Evolutionary conservation across 1,140 invertebrate species (phyloP).

Genomic region (Drosophila yakuba): DNA sequence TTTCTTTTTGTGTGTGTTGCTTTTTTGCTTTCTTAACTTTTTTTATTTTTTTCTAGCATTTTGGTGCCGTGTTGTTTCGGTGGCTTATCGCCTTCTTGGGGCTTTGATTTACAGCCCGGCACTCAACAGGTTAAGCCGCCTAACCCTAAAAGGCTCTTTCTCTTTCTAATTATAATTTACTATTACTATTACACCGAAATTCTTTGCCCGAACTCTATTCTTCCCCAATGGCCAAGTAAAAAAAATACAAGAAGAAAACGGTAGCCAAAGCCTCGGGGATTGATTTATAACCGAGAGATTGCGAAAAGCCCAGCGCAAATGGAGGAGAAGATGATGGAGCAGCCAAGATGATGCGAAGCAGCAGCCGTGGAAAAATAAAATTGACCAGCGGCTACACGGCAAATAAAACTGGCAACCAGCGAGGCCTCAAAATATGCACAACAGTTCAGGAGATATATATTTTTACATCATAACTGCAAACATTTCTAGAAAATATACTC

Average conservation of each 20-base stretch:
- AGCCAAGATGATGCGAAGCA: constrained; percentile 9
- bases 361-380: constrained; percentile 36
- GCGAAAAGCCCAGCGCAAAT: constrained; percentile 48
- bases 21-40: constrained; percentile 24
- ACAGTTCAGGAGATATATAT: no score
- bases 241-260: constrained; percentile 51
- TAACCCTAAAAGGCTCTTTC: constrained; percentile 24
- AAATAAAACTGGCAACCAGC: background rate
- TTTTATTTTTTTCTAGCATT: constrained; percentile 56
- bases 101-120: constrained; percentile 71
- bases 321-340: constrained; percentile 44
- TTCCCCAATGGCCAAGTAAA: background rate
- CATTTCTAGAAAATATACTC: no score
- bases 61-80: constrained; percentile 59
- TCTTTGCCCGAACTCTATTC: background rate
- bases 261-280: constrained; percentile 66
- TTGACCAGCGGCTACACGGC: constrained; percentile 8
- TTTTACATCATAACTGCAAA: no score
- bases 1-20: constrained; percentile 24
- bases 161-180: constrained; percentile 63
- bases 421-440: no score
- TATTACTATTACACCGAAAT: constrained; percentile 57
- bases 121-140: constrained; percentile 58
- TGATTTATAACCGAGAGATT: constrained; percentile 77
- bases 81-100: constrained; percentile 79